phyloP scores from a whole-genome alignment of 2,797 vertebrate genomes.

The Silurus aristotelis region DNA sequence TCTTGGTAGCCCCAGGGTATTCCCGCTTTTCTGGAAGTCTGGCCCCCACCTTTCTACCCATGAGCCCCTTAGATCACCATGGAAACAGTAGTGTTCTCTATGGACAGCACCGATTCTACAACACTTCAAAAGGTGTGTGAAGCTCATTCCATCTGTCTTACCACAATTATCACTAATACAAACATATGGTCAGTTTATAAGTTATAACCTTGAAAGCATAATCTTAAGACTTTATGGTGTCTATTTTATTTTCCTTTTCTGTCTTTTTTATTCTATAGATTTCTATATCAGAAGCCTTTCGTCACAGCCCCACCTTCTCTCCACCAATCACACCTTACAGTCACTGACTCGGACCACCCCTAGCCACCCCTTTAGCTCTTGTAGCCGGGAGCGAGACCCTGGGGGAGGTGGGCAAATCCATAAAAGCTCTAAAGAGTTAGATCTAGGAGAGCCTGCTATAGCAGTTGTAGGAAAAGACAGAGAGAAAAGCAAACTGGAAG shows the following conservation, averaged over 20 bases:
- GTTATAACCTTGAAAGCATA: slow-evolving; percentile 5
- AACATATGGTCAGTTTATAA: slow-evolving; percentile 20
- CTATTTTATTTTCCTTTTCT: not conserved
- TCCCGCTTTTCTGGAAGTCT: slow-evolving; percentile 95
- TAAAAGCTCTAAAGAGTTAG: slow-evolving; percentile 75
- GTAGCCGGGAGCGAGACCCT: slow-evolving; percentile 84
- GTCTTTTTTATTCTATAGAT: slow-evolving; percentile 70
- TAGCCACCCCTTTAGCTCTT: slow-evolving; percentile 82
- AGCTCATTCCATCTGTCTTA: slow-evolving; percentile 29
- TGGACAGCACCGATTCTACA: slow-evolving; percentile 95
- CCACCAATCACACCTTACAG: slow-evolving; percentile 85
- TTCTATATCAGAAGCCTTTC: slow-evolving; percentile 95
- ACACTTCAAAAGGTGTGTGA: slow-evolving; percentile 90
- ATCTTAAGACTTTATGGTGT: not conserved
- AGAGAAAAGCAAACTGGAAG: slow-evolving; percentile 81
- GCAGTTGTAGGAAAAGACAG: slow-evolving; percentile 79
- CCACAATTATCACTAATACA: slow-evolving; percentile 42
- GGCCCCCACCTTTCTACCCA: slow-evolving; percentile 94
- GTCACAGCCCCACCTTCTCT: slow-evolving; percentile 86
- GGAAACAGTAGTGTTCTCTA: slow-evolving; percentile 92
- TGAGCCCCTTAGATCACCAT: slow-evolving; percentile 98
- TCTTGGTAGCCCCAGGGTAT: slow-evolving; percentile 84
- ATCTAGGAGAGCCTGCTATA: slow-evolving; percentile 67
- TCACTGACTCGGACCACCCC: slow-evolving; percentile 80
- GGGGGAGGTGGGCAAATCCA: slow-evolving; percentile 68